Percentiles rank a stretch among this genome's conserved stretches.
Evolutionary conservation across 2,797 vertebrate genomes (phyloP).

Genomic region (Anguilla obscura): DNA sequence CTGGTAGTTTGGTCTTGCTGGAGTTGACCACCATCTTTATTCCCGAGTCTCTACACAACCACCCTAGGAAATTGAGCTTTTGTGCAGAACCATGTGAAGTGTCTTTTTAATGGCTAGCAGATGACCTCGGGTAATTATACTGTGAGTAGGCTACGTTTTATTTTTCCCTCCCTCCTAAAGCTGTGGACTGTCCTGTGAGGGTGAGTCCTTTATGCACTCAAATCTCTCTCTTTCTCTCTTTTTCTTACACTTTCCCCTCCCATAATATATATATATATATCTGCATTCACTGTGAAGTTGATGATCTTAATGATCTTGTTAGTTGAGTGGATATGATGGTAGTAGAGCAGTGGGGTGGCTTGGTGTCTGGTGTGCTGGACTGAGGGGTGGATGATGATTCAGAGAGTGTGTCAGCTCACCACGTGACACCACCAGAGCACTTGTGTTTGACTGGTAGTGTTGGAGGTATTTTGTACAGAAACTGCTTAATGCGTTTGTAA

Average conservation of each 20-base stretch:
- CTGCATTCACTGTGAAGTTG: slow-evolving; percentile 31
- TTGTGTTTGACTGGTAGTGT: not conserved
- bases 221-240: not conserved
- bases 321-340: not conserved
- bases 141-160: slow-evolving; percentile 28
- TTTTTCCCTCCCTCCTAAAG: slow-evolving; percentile 14
- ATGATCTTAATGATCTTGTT: not conserved
- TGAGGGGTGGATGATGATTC: not conserved
- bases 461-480: slow-evolving; percentile 24
- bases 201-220: not conserved
- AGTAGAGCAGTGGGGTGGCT: not conserved
- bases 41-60: not conserved
- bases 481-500: not conserved
- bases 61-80: not conserved
- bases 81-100: slow-evolving; percentile 25
- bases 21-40: not conserved
- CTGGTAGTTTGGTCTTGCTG: not conserved
- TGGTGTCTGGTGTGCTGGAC: not conserved
- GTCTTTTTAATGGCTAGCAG: slow-evolving; percentile 41
- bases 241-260: not conserved
- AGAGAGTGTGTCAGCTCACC: not conserved
- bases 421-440: not conserved
- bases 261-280: not conserved
- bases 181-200: not conserved
- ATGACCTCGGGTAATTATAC: slow-evolving; percentile 41